Percentiles rank a stretch among this genome's conserved stretches.
Conservation (phyloP, 2,797 vertebrate species). For the Tadarida brasiliensis region DNA sequence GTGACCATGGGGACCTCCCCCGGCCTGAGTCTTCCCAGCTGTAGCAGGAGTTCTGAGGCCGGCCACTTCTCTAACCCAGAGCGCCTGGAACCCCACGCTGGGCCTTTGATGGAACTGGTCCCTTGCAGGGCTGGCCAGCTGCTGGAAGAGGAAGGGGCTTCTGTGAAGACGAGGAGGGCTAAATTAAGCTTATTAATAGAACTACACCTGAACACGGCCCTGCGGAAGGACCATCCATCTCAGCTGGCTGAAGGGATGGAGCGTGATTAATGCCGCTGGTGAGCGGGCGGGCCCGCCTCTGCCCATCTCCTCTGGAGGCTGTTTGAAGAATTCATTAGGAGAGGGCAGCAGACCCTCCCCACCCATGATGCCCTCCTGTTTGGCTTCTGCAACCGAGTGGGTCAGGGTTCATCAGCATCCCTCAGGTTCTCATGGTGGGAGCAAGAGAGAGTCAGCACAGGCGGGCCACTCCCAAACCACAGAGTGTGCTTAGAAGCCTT, state of each 20-base stretch:
- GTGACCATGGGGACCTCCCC: constrained; percentile 30
- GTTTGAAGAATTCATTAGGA: constrained; percentile 63
- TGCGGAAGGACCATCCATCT: constrained; percentile 52
- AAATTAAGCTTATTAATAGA: constrained; percentile 37
- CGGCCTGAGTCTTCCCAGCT: background rate
- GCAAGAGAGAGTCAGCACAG: background rate
- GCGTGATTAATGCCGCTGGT: constrained; percentile 27
- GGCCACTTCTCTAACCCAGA: background rate
- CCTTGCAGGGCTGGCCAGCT: background rate
- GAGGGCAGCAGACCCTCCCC: background rate
- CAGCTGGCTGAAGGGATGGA: background rate
- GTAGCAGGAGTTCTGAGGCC: background rate
- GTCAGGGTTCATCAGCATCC: background rate
- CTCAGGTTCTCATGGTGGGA: background rate
- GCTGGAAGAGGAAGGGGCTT: background rate
- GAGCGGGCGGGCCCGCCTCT: background rate
- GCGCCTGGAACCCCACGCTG: background rate
- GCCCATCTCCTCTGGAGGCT: background rate
- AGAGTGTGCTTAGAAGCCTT: background rate
- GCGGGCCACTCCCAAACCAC: background rate
- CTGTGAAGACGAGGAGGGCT: background rate
- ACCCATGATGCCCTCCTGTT: background rate
- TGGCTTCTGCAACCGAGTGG: background rate
- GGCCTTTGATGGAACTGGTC: background rate
- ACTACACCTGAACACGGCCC: background rate